Evolutionary conservation across 2,113 vertebrate species (phyloP).

Genomic region (Shinisaurus crocodilurus): DNA sequence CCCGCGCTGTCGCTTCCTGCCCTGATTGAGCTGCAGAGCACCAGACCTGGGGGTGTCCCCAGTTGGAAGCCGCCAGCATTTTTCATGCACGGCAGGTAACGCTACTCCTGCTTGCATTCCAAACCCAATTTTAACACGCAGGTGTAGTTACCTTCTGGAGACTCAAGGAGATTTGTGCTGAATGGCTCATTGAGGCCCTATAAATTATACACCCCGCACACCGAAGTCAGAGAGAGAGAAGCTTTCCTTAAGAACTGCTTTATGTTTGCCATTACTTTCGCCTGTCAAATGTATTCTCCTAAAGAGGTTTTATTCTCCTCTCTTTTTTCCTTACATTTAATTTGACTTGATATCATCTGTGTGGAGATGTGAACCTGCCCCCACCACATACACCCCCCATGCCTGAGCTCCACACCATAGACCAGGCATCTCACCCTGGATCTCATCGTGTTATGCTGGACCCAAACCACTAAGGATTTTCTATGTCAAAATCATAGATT

Average conservation of each 20-base stretch:
- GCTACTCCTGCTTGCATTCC: background rate
- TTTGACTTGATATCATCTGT: too few relatives aligned
- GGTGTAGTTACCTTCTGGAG: background rate
- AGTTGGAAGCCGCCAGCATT: fast-evolving
- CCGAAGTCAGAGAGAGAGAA: fast-evolving
- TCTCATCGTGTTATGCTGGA: too few relatives aligned
- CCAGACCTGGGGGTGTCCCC: too few relatives aligned
- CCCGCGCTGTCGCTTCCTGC: background rate
- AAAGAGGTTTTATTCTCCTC: background rate
- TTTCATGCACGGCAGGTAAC: fast-evolving
- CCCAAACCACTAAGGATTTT: too few relatives aligned
- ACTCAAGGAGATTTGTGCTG: too few relatives aligned
- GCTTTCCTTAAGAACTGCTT: background rate
- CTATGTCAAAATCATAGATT: too few relatives aligned
- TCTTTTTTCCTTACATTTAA: background rate
- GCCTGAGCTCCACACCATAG: background rate
- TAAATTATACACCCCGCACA: background rate
- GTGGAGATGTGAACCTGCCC: too few relatives aligned
- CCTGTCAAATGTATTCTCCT: background rate
- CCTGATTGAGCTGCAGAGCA: too few relatives aligned
- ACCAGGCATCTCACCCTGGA: too few relatives aligned
- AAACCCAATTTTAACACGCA: fast-evolving
- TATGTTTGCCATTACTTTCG: background rate
- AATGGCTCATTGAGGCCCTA: background rate
- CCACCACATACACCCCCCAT: background rate